Evolutionary conservation across 2,888 invertebrate species (phyloP), one percentile per base, ranked within the genome.

Genomic region (Folsomia manolachei): DNA sequence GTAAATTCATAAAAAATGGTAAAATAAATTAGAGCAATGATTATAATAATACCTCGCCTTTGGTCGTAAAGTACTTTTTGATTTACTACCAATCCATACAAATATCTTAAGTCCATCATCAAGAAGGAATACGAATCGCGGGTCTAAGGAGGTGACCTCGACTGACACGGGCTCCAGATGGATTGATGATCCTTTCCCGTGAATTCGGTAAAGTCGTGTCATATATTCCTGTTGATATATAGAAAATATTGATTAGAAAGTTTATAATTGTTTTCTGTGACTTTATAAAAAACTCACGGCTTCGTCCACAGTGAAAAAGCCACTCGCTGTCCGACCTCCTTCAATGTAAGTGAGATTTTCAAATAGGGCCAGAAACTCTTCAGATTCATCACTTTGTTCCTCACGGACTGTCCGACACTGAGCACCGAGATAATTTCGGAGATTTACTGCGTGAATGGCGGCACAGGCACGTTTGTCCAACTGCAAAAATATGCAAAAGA

Each of bases 391-490:
- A 1, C 89, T 90, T 85, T 98, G 97, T 84, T 99, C 99, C 86
- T 99, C 98, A 4, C 99, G 88, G 78, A 94, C 92, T 0, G 98
- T 97, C 23, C 97, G 90, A 83, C 94, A 91, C 75, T 92, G 90
- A 0, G 98, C 98, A 1, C 97, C 97, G 69, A 99, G 87, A 83
- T 93, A 90, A 84, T 99, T 99, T 70, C 99, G 88, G 75, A 99
- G 87, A 85, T 99, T 98, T 0, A 99, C 99, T 0, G 99, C 97
- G 85, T 99, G 99, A 84, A 99, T 99, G 2, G 99, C 97, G 1
- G 97, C 91, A 84, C 96, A 96, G 0, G 96, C 96, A 81, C 93
- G 90, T 85, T 97, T 97, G 85, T 97, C 97, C 83, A 97, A 84
- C 91, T 92, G 81, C 9, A 71, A 72, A 24, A 25, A 56, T 77